phyloP scores from a whole-genome alignment of 2,797 vertebrate genomes.

The Sebastes matsubarae region DNA sequence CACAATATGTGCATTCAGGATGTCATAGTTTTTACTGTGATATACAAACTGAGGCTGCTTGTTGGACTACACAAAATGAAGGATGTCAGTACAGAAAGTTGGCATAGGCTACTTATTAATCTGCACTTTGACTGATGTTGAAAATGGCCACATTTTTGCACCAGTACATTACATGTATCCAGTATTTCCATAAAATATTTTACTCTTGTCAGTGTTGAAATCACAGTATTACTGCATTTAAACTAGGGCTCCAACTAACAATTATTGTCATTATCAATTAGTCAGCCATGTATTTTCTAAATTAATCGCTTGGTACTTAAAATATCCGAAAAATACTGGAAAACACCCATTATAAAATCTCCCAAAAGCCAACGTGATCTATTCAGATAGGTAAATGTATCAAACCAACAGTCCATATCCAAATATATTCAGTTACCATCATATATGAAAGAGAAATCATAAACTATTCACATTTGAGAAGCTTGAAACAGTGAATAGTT shows the following conservation, averaged over 20 bases:
- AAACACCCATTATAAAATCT: not conserved
- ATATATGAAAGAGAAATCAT: not conserved
- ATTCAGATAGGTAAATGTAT: not conserved
- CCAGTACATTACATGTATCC: no score
- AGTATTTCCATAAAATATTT: not conserved
- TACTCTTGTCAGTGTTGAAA: not conserved
- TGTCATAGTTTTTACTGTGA: not conserved
- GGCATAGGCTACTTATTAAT: not conserved
- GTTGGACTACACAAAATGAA: not conserved
- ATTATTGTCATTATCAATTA: not conserved
- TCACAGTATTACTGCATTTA: not conserved
- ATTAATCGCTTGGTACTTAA: not conserved
- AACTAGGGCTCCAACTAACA: not conserved
- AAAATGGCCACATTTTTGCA: not conserved
- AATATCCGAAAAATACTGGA: not conserved
- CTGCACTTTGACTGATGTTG: not conserved
- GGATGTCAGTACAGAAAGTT: not conserved
- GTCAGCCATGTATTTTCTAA: not conserved
- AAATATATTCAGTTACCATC: not conserved
- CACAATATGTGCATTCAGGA: constrained; percentile 20
- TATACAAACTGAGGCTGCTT: not conserved
- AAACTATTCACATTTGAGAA: not conserved
- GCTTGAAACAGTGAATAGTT: not conserved
- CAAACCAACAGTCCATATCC: not conserved
- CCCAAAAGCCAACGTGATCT: not conserved